Evolutionary conservation across 2,888 invertebrate species (phyloP).

Genomic region (Frankliniella intonsa): DNA sequence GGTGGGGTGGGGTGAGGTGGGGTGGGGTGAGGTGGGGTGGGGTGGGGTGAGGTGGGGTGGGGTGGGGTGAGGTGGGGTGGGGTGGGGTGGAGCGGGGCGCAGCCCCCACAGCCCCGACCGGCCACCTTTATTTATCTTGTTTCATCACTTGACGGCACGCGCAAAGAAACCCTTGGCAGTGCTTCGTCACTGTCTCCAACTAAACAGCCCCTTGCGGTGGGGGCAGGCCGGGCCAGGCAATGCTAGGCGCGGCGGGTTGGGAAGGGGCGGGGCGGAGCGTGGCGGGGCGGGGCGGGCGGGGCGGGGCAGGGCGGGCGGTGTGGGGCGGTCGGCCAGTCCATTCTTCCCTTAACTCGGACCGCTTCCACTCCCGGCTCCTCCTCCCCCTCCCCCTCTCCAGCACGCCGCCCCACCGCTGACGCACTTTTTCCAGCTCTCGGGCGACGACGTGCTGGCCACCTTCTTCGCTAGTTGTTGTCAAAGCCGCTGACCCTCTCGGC

Average conservation of each 20-base stretch:
- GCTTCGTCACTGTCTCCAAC: constrained; percentile 15
- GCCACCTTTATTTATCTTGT: constrained; percentile 13
- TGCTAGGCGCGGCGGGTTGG: not conserved
- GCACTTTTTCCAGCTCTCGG: not conserved
- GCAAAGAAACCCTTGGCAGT: not conserved
- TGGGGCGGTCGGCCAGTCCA: not conserved
- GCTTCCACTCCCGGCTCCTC: not conserved
- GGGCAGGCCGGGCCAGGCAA: not conserved
- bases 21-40: not conserved
- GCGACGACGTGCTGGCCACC: not conserved
- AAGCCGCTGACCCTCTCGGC: no score
- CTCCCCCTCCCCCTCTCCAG: not conserved
- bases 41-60: not conserved
- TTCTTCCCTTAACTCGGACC: not conserved
- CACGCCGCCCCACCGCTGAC: not conserved
- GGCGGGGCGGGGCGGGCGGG: no score
- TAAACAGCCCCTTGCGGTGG: not conserved
- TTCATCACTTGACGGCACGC: not conserved
- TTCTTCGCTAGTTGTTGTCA: no score
- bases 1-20: not conserved
- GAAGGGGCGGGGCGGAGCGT: no score
- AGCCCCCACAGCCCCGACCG: not conserved
- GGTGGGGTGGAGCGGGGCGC: not conserved
- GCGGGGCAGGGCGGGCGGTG: not conserved
- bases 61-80: not conserved